Conservation (phyloP, 2,888 invertebrate genomes). For the Cerastis leucographa region DNA sequence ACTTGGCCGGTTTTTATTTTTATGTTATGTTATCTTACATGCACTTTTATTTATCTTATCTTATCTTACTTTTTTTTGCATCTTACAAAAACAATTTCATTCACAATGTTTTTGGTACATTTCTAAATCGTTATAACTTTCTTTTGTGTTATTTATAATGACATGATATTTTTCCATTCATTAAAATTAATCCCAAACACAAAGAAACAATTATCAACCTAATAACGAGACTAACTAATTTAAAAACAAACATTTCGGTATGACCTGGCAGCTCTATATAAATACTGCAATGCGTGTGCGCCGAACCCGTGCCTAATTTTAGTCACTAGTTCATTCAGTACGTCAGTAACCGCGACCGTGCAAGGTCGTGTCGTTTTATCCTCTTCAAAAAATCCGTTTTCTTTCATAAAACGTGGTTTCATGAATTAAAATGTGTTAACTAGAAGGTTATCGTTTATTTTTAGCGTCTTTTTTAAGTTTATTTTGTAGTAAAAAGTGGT, state of each 20-base stretch:
- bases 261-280: slow-evolving; percentile 59
- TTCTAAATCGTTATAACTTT: not conserved
- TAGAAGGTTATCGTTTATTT: slow-evolving; percentile 9
- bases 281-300: slow-evolving; percentile 61
- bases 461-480: not conserved
- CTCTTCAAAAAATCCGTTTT: slow-evolving; percentile 8
- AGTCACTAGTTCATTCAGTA: slow-evolving; percentile 66
- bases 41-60: too few relatives aligned
- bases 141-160: not conserved
- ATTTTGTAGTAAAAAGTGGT: slow-evolving; percentile 11
- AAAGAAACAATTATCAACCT: not conserved
- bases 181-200: not conserved
- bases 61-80: too few relatives aligned
- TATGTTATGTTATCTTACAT: too few relatives aligned
- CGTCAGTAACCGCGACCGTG: slow-evolving; percentile 40
- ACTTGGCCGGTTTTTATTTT: too few relatives aligned
- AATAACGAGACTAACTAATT: slow-evolving; percentile 2
- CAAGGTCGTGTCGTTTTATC: slow-evolving; percentile 29
- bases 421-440: slow-evolving; percentile 51
- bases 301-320: slow-evolving; percentile 57
- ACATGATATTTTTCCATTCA: not conserved
- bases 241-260: slow-evolving; percentile 42
- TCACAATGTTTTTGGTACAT: slow-evolving; percentile 1
- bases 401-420: slow-evolving; percentile 18
- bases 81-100: not conserved